Evolutionary conservation across 2,888 invertebrate species (phyloP).

Genomic region (Brachynemurus nebulosus): DNA sequence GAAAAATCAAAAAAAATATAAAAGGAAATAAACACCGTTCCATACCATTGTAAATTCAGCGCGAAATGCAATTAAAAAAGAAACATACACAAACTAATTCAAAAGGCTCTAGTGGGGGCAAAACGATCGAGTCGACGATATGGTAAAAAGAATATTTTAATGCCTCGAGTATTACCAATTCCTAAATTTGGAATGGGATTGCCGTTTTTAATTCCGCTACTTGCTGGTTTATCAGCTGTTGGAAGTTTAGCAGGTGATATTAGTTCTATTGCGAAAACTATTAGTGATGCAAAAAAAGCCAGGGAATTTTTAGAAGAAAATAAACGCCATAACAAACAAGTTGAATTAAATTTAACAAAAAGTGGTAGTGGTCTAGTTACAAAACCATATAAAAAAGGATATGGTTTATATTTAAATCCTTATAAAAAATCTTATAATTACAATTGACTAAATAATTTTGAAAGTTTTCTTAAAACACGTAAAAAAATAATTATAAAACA

Average conservation of each 20-base stretch:
- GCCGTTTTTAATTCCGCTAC: slow-evolving; percentile 22
- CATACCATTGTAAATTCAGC: too few species aligned
- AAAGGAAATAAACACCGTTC: too few species aligned
- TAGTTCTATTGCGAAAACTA: slow-evolving; percentile 22
- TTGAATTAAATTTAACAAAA: not conserved
- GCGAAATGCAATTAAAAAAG: too few species aligned
- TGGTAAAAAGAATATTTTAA: slow-evolving; percentile 9
- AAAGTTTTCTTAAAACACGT: not conserved
- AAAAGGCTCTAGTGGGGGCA: slow-evolving; percentile 8
- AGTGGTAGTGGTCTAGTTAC: too few species aligned
- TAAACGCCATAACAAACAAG: not conserved
- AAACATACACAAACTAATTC: slow-evolving; percentile 14
- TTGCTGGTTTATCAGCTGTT: slow-evolving; percentile 22
- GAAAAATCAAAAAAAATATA: too few species aligned
- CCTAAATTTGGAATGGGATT: slow-evolving; percentile 22
- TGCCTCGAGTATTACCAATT: slow-evolving; percentile 19
- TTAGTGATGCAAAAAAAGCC: slow-evolving; percentile 22
- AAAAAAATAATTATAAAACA: too few species aligned
- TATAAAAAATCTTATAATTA: too few species aligned
- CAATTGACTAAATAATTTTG: too few species aligned
- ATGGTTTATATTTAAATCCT: not conserved
- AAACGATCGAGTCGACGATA: not conserved
- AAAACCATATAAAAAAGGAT: too few species aligned
- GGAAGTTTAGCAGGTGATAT: slow-evolving; percentile 24
- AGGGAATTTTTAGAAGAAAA: slow-evolving; percentile 15